Evolutionary conservation across 2,888 invertebrate species (phyloP), one percentile per base, ranked within the genome.

Genomic region (Clusia tigrina): DNA sequence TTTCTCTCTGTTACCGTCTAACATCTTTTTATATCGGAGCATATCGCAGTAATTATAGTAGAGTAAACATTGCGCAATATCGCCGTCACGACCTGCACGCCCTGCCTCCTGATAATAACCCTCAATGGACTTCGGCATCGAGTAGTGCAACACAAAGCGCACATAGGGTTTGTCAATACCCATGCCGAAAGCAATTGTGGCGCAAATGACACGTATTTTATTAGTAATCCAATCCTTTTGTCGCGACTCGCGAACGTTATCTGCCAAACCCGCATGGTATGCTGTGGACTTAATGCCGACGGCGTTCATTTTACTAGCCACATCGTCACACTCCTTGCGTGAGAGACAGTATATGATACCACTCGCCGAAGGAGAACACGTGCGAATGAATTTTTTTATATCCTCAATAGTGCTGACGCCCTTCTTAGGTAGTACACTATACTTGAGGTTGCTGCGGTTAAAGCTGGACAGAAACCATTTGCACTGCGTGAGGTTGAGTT

Each of bases 131-230:
- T 96, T 96, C 37, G 98, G 96, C 77, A 98, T 79, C 2, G 95
- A 92, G 83, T 92, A 94, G 83, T 98, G 98, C 60, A 98, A 88
- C 1, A 98, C 98, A 85, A 90, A 97, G 2, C 97, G 90, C 10
- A 98, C 93, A 86, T 98, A 95, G 1, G 98, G 94, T 79, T 99
- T 99, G 85, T 99, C 98, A 66, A 99, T 97, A 18, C 98, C 98
- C 98, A 99, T 98, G 26, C 96, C 96, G 86, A 99, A 99, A 1
- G 98, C 98, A 74, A 98, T 94, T 0, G 99, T 99, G 1, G 98
- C 98, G 77, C 97, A 97, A 59, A 98, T 94, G 80, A 90, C 88
- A 78, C 91, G 88, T 63, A 89, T 88, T 79, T 89, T 89, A 78
- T 95, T 94, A 12, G 90, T 89, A 70, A 95, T 88, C 96, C 96